phyloP scores from a whole-genome alignment of 2,113 vertebrate species.

The Neolamprologus sp. region DNA sequence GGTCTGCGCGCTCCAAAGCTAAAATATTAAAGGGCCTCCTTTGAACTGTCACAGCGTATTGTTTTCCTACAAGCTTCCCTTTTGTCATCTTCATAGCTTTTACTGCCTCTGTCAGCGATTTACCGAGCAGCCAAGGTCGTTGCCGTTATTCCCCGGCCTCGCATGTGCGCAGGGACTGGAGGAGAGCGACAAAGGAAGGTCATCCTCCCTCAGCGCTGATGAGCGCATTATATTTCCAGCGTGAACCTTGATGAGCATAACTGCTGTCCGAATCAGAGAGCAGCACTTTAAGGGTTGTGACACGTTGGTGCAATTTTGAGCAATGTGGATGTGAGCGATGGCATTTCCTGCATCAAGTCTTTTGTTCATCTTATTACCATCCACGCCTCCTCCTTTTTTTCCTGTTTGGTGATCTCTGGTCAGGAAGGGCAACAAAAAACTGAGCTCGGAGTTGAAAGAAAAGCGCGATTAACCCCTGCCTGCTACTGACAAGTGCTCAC shows the following conservation, averaged over 20 bases:
- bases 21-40: constrained; percentile 62
- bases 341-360: neutral
- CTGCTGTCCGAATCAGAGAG: constrained; percentile 14
- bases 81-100: constrained; percentile 60
- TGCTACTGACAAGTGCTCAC: constrained; percentile 4
- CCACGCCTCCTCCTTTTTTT: neutral
- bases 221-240: constrained; percentile 31
- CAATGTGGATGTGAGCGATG: neutral
- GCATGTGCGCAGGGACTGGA: neutral
- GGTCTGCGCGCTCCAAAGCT: neutral
- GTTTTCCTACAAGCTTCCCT: constrained; percentile 55
- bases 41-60: constrained; percentile 67
- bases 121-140: constrained; percentile 60
- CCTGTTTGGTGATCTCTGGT: neutral
- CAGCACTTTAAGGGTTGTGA: neutral
- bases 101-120: constrained; percentile 71
- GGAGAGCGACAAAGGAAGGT: constrained; percentile 60
- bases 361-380: neutral
- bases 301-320: neutral
- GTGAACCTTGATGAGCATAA: constrained; percentile 16
- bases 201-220: constrained; percentile 12
- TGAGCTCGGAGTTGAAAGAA: neutral
- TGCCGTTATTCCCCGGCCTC: constrained; percentile 46
- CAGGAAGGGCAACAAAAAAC: neutral
- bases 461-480: constrained; percentile 23